These are phyloP conservation scores for Cantharis flavilabris DNA, from an alignment of 2,888 invertebrate species.

Conservation along the genomic window DNA sequence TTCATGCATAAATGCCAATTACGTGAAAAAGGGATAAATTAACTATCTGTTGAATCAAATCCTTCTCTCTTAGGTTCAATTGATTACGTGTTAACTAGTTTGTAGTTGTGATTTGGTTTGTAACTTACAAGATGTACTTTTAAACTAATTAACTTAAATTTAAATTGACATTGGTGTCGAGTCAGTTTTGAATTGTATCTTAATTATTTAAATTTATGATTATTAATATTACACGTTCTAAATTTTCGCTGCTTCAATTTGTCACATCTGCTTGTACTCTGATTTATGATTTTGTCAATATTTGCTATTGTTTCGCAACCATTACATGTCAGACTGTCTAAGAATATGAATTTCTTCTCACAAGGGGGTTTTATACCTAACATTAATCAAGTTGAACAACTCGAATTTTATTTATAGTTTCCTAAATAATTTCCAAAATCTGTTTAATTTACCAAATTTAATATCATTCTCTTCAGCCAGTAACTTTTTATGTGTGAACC, in stretches of 20 bases:
- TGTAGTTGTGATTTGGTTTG: background rate
- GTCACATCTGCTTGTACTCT: background rate
- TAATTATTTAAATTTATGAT: background rate
- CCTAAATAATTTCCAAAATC: background rate
- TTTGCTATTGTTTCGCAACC: background rate
- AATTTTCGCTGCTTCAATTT: background rate
- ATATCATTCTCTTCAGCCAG: background rate
- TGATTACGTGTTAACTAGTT: constrained; percentile 3
- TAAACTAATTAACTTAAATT: background rate
- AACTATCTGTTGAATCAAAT: background rate
- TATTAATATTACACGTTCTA: background rate
- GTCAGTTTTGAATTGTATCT: background rate
- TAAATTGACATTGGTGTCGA: background rate
- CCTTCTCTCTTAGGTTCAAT: background rate
- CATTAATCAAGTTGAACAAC: background rate
- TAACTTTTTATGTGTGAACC: background rate
- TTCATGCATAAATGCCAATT: background rate
- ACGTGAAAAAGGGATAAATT: background rate
- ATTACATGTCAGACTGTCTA: background rate
- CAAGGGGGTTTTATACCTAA: background rate
- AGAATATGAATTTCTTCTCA: background rate
- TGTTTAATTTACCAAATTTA: background rate
- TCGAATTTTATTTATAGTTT: background rate
- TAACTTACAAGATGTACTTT: background rate
- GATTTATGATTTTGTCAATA: background rate